Percentiles rank a stretch among this genome's conserved stretches.
Conservation (phyloP, 2,113 vertebrate genomes). For the Apodemus speciosus region DNA sequence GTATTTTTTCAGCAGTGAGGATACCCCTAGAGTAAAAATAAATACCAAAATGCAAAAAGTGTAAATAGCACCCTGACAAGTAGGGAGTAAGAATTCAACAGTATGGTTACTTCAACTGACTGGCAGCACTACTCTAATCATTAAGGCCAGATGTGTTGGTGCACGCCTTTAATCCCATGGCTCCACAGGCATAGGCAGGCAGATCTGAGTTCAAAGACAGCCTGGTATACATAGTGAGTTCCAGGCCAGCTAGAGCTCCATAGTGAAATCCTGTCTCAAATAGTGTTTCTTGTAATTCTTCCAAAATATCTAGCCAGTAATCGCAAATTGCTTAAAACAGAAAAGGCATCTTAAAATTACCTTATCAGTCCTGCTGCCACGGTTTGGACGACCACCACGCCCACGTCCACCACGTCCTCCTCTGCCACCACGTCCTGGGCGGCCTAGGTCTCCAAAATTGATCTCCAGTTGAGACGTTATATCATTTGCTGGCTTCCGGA, state of each 20-base stretch:
- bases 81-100: background rate
- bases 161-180: background rate
- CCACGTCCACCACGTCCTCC: slow-evolving; percentile 94
- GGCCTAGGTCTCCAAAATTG: slow-evolving; percentile 98
- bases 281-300: background rate
- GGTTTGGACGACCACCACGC: slow-evolving; percentile 91
- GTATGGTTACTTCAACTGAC: background rate
- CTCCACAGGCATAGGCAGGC: background rate
- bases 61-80: background rate
- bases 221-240: background rate
- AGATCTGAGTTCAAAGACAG: background rate
- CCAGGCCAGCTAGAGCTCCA: background rate
- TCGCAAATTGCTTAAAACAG: background rate
- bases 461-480: slow-evolving; percentile 99
- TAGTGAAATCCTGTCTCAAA: background rate
- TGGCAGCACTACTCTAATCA: background rate
- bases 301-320: background rate
- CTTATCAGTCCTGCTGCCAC: slow-evolving; percentile 96
- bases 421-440: slow-evolving; percentile 95
- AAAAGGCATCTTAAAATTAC: slow-evolving; percentile 81
- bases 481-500: slow-evolving; percentile 98
- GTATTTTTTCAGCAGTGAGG: slow-evolving; percentile 2
- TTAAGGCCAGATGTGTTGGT: background rate
- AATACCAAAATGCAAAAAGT: background rate
- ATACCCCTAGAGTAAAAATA: background rate